Conservation (phyloP, 1,140 invertebrate genomes). For the Drosophila elegans region DNA sequence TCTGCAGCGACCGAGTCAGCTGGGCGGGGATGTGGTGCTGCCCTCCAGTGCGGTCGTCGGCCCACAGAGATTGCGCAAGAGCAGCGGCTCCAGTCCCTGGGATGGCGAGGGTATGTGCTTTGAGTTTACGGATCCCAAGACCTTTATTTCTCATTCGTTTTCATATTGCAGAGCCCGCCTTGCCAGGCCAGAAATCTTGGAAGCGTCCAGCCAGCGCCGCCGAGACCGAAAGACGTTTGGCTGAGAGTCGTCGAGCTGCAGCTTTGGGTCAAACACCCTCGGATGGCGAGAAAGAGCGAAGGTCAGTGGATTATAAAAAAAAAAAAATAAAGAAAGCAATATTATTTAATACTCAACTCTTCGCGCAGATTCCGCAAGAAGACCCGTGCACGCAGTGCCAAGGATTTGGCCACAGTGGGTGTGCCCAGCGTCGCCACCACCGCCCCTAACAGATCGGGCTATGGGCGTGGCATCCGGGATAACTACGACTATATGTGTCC, state of each 20-base stretch:
- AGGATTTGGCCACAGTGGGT: constrained; percentile 61
- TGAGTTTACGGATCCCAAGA: too few species aligned
- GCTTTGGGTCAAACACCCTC: constrained; percentile 82
- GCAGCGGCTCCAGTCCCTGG: constrained; percentile 86
- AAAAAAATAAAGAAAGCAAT: not conserved
- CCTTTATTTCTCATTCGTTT: not conserved
- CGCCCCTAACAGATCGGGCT: constrained; percentile 21
- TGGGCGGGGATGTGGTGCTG: constrained; percentile 49
- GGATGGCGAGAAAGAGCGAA: constrained; percentile 83
- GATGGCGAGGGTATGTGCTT: constrained; percentile 85
- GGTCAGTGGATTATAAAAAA: constrained; percentile 27
- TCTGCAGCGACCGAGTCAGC: constrained; percentile 73
- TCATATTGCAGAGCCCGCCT: constrained; percentile 73
- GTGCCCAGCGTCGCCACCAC: not conserved
- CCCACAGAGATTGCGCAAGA: constrained; percentile 78
- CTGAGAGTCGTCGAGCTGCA: constrained; percentile 84
- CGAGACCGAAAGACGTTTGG: constrained; percentile 85
- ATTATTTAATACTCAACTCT: not conserved
- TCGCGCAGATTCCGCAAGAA: constrained; percentile 78
- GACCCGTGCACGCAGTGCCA: constrained; percentile 68
- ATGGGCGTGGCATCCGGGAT: constrained; percentile 56
- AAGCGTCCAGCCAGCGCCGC: constrained; percentile 88
- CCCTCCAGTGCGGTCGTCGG: constrained; percentile 31
- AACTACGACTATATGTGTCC: constrained; percentile 80
- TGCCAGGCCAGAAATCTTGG: constrained; percentile 86